These are phyloP conservation scores for Ormyrus labotus DNA, from an alignment of 2,888 invertebrate genomes.

Conservation along the genomic window DNA sequence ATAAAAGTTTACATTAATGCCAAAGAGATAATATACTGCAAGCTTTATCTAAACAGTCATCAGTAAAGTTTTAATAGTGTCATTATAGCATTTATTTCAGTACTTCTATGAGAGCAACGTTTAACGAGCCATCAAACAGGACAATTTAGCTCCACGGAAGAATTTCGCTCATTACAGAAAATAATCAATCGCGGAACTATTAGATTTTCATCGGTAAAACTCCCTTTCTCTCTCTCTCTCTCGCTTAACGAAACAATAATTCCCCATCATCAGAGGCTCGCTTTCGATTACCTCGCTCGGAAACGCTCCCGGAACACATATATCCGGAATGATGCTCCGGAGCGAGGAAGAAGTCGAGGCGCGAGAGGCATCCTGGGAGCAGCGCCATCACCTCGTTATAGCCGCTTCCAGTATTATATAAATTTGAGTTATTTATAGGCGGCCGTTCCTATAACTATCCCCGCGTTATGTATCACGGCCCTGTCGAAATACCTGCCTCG, in stretches of 20 bases:
- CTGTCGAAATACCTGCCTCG: conserved; percentile 29
- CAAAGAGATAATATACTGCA: too few relatives aligned
- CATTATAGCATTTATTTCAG: too few relatives aligned
- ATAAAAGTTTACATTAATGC: too few relatives aligned
- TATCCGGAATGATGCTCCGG: conserved; percentile 5
- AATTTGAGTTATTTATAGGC: conserved; percentile 45
- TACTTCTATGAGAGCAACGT: too few relatives aligned
- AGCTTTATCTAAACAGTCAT: too few relatives aligned
- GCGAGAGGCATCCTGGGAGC: neutral
- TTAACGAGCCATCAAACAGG: too few relatives aligned
- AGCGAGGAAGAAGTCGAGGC: neutral
- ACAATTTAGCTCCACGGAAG: too few relatives aligned
- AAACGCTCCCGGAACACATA: conserved; percentile 8
- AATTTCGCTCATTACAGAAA: neutral
- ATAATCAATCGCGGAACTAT: neutral
- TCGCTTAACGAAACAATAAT: too few relatives aligned
- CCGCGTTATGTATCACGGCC: conserved; percentile 22
- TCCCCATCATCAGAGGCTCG: too few relatives aligned
- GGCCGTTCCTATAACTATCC: neutral
- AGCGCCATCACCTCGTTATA: conserved; percentile 3
- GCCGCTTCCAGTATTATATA: conserved; percentile 38
- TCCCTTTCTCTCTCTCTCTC: neutral
- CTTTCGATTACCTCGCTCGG: too few relatives aligned
- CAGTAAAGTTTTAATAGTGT: too few relatives aligned
- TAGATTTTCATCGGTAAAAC: neutral